Evolutionary conservation across 2,888 invertebrate genomes (phyloP), one percentile per base, ranked within the genome.

Genomic region (Polyommatus icarus): DNA sequence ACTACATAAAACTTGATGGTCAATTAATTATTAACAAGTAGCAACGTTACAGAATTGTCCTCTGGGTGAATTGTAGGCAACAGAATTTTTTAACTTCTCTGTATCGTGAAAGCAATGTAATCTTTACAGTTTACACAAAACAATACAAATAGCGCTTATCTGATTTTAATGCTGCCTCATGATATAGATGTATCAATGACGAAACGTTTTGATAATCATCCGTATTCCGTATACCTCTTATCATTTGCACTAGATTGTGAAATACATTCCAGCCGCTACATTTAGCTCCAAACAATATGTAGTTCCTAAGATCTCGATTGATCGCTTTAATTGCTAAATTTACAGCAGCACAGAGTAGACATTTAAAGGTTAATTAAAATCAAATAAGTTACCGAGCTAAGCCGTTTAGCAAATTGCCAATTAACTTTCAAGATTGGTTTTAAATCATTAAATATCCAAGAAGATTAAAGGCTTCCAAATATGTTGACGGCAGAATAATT

Each of bases 331-430:
- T 67, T 32, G 24, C 32, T 29, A 6, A 29, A 67, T 29, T 67
- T 3, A 15, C 29, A 7, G 15, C 18, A 61, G 24, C 24, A n/a
- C 61, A 18, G 29, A 67, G 6, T 67, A 32, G 67, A 67, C 67
- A 67, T 67, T 32, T 32, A 61, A 61, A 61, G 61, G 61, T 61
- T 61, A 61, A 61, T 61, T 61, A 61, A 61, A 61, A 61, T 61
- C 61, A 24, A 61, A 61, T 29, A 61, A 61, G 24, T 24, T 24
- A 61, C 24, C 24, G 61, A 61, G 61, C 61, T 12, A 61, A 24
- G 24, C 61, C 12, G 61, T 61, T 61, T 29, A 32, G 29, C 32
- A 32, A 67, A 67, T 67, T 67, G 67, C 67, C 67, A 67, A 67
- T 67, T 67, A 67, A 67, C 67, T 67, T 67, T 67, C 67, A 67